A percentile compares a stretch with the other conserved stretches of the same genome.
These are phyloP conservation scores for Progne subis DNA, from an alignment of 2,113 vertebrate species.

Conservation along the genomic window DNA sequence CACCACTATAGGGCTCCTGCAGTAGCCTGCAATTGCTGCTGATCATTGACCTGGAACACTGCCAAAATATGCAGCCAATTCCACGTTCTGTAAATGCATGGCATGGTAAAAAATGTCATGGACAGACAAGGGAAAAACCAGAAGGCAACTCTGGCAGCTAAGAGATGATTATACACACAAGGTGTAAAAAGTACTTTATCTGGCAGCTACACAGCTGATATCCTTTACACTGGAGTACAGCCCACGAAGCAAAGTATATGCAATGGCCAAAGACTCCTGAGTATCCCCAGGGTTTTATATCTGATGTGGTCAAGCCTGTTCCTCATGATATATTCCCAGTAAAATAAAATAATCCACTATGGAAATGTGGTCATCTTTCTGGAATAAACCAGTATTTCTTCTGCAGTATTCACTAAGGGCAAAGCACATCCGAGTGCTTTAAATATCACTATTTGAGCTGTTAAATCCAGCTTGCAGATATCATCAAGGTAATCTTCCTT, in stretches of 20 bases:
- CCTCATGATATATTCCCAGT: not conserved
- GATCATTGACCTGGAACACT: not conserved
- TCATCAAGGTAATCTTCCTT: not conserved
- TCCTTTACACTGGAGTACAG: not conserved
- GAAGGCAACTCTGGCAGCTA: not conserved
- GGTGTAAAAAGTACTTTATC: not conserved
- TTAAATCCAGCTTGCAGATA: not conserved
- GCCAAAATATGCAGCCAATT: not conserved
- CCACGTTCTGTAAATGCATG: not conserved
- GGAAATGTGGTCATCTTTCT: not conserved
- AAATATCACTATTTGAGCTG: not conserved
- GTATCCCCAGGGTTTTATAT: not conserved
- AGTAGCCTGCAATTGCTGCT: not conserved
- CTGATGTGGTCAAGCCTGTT: not conserved
- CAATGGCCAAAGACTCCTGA: not conserved
- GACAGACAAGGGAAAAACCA: not conserved
- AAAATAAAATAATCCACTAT: not conserved
- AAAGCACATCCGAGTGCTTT: not conserved
- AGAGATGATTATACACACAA: not conserved
- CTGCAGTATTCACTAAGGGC: not conserved
- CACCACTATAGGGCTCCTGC: not conserved
- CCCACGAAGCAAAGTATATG: not conserved
- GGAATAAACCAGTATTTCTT: not conserved
- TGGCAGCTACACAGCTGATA: not conserved
- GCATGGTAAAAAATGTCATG: not conserved